A percentile compares a stretch with the other conserved stretches of the same genome.
phyloP scores from a whole-genome alignment of 2,113 vertebrate genomes.

The Aphyosemion australe region DNA sequence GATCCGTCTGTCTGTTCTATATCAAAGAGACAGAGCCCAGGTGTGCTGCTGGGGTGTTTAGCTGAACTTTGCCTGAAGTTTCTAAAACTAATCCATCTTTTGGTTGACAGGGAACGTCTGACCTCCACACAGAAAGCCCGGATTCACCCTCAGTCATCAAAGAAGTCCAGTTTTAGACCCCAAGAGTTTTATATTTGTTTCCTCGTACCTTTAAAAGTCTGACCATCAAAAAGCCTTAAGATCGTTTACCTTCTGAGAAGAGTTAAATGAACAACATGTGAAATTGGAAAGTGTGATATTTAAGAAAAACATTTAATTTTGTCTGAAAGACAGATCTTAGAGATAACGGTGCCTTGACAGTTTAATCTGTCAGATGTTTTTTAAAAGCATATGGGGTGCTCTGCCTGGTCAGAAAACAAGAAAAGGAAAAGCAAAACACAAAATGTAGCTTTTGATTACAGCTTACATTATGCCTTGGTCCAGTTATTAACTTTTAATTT shows the following conservation, averaged over 20 bases:
- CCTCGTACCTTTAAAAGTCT: not conserved
- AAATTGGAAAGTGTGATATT: slow-evolving; percentile 2
- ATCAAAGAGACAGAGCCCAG: no score
- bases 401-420: no score
- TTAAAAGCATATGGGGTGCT: not conserved
- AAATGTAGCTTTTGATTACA: no score
- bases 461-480: no score
- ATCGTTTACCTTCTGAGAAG: slow-evolving; percentile 9
- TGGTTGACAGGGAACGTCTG: slow-evolving; percentile 45
- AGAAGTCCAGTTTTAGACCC: slow-evolving; percentile 58
- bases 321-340: slow-evolving; percentile 11
- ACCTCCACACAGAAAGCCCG: slow-evolving; percentile 13
- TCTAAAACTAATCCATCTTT: slow-evolving; percentile 12
- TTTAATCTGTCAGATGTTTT: slow-evolving; percentile 27
- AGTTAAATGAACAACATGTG: slow-evolving; percentile 16
- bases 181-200: not conserved
- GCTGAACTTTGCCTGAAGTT: not conserved
- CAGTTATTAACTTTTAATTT: no score
- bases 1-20: no score
- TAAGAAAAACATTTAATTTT: not conserved
- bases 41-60: no score
- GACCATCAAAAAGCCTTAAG: slow-evolving; percentile 17
- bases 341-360: slow-evolving; percentile 2
- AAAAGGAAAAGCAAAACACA: no score
- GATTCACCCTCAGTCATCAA: slow-evolving; percentile 28